Conservation (phyloP, 2,113 vertebrate species). For the Percina caprodes region DNA sequence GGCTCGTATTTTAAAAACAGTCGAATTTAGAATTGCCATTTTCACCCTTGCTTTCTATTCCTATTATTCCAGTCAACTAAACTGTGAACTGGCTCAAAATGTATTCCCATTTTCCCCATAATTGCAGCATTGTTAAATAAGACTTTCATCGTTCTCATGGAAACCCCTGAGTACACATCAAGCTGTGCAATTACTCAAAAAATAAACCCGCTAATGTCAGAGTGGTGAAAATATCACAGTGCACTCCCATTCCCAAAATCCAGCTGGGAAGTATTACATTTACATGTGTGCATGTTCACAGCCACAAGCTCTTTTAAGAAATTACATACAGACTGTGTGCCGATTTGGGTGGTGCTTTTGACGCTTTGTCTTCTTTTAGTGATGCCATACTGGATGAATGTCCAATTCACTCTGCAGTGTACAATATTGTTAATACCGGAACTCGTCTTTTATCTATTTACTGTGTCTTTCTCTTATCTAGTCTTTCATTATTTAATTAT, state of each 20-base stretch:
- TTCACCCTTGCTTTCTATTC: slow-evolving; percentile 69
- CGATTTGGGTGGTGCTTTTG: slow-evolving; percentile 57
- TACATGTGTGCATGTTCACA: slow-evolving; percentile 63
- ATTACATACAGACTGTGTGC: slow-evolving; percentile 56
- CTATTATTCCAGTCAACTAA: slow-evolving; percentile 78
- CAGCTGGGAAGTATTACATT: slow-evolving; percentile 79
- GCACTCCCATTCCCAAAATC: slow-evolving; percentile 75
- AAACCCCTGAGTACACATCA: slow-evolving; percentile 80
- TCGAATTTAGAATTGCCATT: slow-evolving; percentile 71
- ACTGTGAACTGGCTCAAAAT: slow-evolving; percentile 78
- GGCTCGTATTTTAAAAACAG: slow-evolving; percentile 74
- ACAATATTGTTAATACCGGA: slow-evolving; percentile 67
- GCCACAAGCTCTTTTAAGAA: slow-evolving; percentile 67
- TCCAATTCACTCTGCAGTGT: slow-evolving; percentile 55
- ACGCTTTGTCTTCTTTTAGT: slow-evolving; percentile 57
- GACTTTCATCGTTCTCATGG: slow-evolving; percentile 80
- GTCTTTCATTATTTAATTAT: slow-evolving; percentile 86
- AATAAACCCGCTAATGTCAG: slow-evolving; percentile 80
- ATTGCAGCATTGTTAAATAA: slow-evolving; percentile 82
- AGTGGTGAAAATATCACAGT: slow-evolving; percentile 79
- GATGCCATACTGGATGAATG: slow-evolving; percentile 59
- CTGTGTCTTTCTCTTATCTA: slow-evolving; percentile 77
- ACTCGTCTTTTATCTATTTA: slow-evolving; percentile 81
- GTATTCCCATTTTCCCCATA: slow-evolving; percentile 80
- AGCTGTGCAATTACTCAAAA: slow-evolving; percentile 80